Percentiles rank a stretch among this genome's conserved stretches.
phyloP scores from a whole-genome alignment of 2,888 invertebrate species.

The Nudaria mundana region DNA sequence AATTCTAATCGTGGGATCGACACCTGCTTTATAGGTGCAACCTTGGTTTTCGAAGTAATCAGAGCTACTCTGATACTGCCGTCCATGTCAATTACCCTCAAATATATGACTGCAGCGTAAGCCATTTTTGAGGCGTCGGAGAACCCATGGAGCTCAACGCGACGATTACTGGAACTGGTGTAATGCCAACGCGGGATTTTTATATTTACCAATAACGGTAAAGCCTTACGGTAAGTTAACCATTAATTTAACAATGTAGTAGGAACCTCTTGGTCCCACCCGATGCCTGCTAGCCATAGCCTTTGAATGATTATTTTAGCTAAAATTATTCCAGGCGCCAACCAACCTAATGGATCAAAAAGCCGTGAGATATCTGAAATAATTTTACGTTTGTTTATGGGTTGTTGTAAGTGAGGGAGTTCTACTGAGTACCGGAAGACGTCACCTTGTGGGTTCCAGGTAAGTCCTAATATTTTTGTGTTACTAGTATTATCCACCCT shows the following conservation, averaged over 20 bases:
- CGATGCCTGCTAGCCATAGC: constrained; percentile 11
- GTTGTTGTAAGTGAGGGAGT: no score
- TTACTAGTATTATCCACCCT: constrained; percentile 17
- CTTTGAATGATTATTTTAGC: constrained; percentile 10
- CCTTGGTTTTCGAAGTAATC: background rate
- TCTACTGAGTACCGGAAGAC: no score
- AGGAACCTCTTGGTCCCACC: constrained; percentile 12
- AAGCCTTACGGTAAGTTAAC: constrained; percentile 15
- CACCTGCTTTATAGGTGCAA: constrained; percentile 2
- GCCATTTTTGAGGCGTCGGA: constrained; percentile 1
- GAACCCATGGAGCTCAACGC: background rate
- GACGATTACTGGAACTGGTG: background rate
- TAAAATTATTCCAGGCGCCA: constrained; percentile 6
- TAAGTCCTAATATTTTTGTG: constrained; percentile 16
- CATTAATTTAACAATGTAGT: constrained; percentile 15
- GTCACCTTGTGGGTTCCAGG: no score
- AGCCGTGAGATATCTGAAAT: constrained; percentile 25
- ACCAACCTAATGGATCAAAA: constrained; percentile 14
- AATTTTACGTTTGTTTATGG: constrained; percentile 21
- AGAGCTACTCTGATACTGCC: background rate
- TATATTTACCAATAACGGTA: constrained; percentile 8
- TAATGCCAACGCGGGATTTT: constrained; percentile 20
- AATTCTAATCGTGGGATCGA: constrained; percentile 4
- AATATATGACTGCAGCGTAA: constrained; percentile 3
- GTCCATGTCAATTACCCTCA: background rate